Conservation (phyloP, 2,888 invertebrate genomes). For the Eucriotettix oculatus region DNA sequence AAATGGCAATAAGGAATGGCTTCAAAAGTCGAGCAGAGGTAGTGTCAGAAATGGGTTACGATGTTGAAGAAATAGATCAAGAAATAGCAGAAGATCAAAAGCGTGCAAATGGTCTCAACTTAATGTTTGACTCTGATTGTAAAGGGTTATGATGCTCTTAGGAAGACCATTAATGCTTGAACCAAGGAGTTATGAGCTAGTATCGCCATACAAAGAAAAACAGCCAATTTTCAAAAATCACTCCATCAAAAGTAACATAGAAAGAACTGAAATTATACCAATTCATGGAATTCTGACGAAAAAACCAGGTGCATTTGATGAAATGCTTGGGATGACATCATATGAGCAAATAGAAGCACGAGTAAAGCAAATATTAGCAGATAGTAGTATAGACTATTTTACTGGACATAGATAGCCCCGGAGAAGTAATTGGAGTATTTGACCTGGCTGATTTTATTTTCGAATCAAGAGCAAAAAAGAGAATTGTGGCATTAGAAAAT, state of each 20-base stretch:
- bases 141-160: neutral
- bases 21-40: neutral
- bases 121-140: neutral
- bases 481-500: too few species aligned
- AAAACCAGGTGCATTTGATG: neutral
- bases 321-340: too few species aligned
- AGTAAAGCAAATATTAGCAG: too few species aligned
- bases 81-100: neutral
- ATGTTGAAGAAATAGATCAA: neutral
- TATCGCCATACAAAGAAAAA: too few species aligned
- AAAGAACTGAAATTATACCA: neutral
- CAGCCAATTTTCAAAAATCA: neutral
- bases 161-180: neutral
- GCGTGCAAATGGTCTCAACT: neutral
- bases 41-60: neutral
- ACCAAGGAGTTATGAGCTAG: too few species aligned
- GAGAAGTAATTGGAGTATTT: too few species aligned
- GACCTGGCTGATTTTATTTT: too few species aligned
- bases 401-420: too few species aligned
- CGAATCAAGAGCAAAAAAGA: too few species aligned
- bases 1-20: neutral
- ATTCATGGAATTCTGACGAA: neutral
- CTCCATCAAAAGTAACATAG: neutral
- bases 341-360: too few species aligned
- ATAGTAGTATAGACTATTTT: too few species aligned